Percentiles rank a stretch among this genome's conserved stretches.
phyloP scores from a whole-genome alignment of 2,888 invertebrate genomes.

The Therioaphis trifolii region DNA sequence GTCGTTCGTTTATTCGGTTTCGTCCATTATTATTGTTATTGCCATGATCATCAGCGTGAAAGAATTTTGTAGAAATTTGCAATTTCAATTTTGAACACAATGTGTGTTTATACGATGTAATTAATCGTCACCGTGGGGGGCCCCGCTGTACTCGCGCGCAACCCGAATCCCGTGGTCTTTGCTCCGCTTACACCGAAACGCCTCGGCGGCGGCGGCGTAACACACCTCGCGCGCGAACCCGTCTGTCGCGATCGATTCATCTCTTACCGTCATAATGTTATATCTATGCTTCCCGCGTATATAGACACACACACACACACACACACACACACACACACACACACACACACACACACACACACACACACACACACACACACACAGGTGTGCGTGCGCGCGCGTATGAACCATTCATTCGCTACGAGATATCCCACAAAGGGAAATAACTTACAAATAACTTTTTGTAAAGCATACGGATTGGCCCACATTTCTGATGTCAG shows the following conservation, averaged over 20 bases:
- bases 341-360: too few species aligned
- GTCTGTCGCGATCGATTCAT: conserved; percentile 15
- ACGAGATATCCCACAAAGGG: conserved; percentile 32
- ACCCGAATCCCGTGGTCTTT: conserved; percentile 13
- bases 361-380: too few species aligned
- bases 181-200: conserved; percentile 29
- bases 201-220: conserved; percentile 8
- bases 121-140: conserved; percentile 22
- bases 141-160: neutral
- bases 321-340: too few species aligned
- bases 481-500: conserved; percentile 38
- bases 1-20: neutral
- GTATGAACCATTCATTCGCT: conserved; percentile 7
- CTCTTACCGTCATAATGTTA: too few species aligned
- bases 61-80: conserved; percentile 46
- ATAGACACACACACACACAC: too few species aligned
- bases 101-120: too few species aligned
- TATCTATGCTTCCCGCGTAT: too few species aligned
- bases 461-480: conserved; percentile 41
- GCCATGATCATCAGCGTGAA: neutral
- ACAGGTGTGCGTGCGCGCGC: too few species aligned
- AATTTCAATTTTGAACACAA: conserved; percentile 51
- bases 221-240: conserved; percentile 35
- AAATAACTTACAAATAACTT: conserved; percentile 35
- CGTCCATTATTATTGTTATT: neutral